Evolutionary conservation across 1,140 invertebrate species (phyloP), one percentile per base, ranked within the genome.

Genomic region (Homalodisca vitripennis): DNA sequence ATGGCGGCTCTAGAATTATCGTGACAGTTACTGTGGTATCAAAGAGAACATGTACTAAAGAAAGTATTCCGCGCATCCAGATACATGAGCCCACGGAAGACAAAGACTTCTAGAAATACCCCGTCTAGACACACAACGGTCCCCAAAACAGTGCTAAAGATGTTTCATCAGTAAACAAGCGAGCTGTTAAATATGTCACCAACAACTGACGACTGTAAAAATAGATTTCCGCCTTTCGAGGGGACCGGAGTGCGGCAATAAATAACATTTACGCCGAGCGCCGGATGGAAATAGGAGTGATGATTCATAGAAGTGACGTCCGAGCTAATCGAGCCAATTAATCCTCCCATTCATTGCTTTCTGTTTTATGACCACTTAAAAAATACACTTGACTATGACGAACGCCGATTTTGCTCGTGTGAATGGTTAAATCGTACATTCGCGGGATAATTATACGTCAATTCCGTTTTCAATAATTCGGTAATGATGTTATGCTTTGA

Each of bases 131-230:
- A 30, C 55, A 60, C 29, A 60, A 22, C 55, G 29, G 24, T 13
- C 55, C 27, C 24, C 26, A 60, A 60, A 60, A 22, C 26, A 6
- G 55, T 26, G 1, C 14, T 60, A 60, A 60, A 60, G 27, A 30
- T 27, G 24, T 60, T 26, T 30, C 55, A 27, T 60, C 55, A 60
- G 55, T 27, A 60, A 60, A 60, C 55, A 60, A 29, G 55, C 27
- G 55, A 60, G 55, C 55, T 60, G 55, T 60, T 60, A 60, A 53
- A 60, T 60, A 30, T 60, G 55, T 60, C 55, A 60, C 55, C 48
- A 27, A 24, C 55, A 60, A 22, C 14, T 12, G 22, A 30, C 17
- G 48, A 29, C 55, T 27, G 55, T 60, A 60, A 60, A 60, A 60
- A 60, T 60, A 60, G 22, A 3, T 6, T 30, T 30, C 55, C 55